Conservation (phyloP, 1,140 invertebrate genomes). For the Pachypsylla venusta region DNA sequence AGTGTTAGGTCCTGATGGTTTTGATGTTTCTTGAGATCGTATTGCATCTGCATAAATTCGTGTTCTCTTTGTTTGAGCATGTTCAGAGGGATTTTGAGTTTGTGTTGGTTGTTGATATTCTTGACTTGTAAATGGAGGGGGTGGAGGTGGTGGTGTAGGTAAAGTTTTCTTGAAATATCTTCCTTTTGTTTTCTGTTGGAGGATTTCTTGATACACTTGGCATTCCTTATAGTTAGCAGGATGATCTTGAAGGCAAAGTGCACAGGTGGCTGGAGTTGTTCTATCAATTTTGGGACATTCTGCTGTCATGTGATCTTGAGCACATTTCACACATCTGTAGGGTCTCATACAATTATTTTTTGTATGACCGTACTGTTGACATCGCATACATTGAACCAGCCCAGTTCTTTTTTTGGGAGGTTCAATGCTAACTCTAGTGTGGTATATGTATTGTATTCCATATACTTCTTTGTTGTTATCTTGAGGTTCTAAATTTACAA, state of each 20-base stretch:
- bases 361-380: constrained; percentile 30
- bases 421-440: constrained; percentile 26
- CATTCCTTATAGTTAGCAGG: constrained; percentile 30
- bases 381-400: constrained; percentile 27
- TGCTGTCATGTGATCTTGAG: constrained; percentile 25
- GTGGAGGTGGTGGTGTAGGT: too few relatives aligned
- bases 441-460: constrained; percentile 19
- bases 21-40: too few relatives aligned
- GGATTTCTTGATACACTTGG: not conserved
- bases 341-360: constrained; percentile 26
- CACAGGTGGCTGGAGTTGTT: constrained; percentile 26
- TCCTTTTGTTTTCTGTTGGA: not conserved
- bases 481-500: constrained; percentile 26
- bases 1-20: too few relatives aligned
- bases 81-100: too few relatives aligned
- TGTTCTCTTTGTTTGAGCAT: too few relatives aligned
- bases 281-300: constrained; percentile 28
- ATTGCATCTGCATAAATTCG: too few relatives aligned
- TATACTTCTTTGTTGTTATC: constrained; percentile 30
- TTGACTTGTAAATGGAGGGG: too few relatives aligned
- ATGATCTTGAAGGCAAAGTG: constrained; percentile 27
- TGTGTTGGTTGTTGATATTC: too few relatives aligned
- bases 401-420: constrained; percentile 24
- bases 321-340: constrained; percentile 30
- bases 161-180: too few relatives aligned